Conservation (phyloP, 2,888 invertebrate species). For the Onthophagus sagittarius region DNA sequence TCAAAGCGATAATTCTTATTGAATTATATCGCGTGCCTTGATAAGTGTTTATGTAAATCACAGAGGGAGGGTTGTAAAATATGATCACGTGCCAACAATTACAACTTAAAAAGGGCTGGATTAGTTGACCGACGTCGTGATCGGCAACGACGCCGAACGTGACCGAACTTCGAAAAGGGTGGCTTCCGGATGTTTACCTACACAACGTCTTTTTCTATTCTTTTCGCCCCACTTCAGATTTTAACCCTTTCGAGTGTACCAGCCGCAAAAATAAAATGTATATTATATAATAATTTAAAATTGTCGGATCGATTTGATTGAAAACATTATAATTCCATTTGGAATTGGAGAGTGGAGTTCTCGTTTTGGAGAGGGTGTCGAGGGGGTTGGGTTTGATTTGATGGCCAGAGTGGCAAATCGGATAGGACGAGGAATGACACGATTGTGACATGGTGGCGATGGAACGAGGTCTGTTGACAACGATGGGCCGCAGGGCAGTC, state of each 20-base stretch:
- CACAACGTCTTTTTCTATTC: not conserved
- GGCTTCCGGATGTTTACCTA: constrained; percentile 8
- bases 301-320: not conserved
- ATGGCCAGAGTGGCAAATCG: constrained; percentile 20
- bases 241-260: not conserved
- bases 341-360: not conserved
- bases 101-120: not conserved
- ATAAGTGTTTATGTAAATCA: not conserved
- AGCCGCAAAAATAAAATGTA: too few species aligned
- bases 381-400: constrained; percentile 8
- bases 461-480: constrained; percentile 42
- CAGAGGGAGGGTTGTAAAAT: too few species aligned
- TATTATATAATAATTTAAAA: too few species aligned
- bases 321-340: not conserved
- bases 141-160: not conserved
- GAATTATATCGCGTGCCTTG: not conserved
- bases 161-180: constrained; percentile 3
- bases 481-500: constrained; percentile 43
- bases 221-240: not conserved
- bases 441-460: constrained; percentile 39
- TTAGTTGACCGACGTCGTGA: not conserved
- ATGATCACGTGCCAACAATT: not conserved
- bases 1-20: too few species aligned
- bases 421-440: constrained; percentile 8
- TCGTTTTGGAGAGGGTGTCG: not conserved